Evolutionary conservation across 2,113 vertebrate genomes (phyloP).

Genomic region (Glaucidium brasilianum): DNA sequence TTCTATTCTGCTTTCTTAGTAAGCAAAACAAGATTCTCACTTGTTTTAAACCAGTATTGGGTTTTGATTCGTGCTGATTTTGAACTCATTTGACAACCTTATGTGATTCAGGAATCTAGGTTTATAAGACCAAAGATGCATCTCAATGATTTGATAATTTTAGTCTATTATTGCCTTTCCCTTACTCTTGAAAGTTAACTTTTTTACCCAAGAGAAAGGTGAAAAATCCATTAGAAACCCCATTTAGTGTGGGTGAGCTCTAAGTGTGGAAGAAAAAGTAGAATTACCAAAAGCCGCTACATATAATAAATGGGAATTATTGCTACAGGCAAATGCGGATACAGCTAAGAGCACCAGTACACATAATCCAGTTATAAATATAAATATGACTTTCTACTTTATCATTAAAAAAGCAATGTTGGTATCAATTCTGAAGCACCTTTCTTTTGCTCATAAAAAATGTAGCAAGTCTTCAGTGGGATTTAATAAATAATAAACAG

Average conservation of each 20-base stretch:
- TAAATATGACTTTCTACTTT: constrained; percentile 55
- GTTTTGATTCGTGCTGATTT: neutral
- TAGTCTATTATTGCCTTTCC: neutral
- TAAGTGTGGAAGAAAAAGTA: neutral
- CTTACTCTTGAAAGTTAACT: constrained; percentile 1
- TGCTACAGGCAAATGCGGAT: constrained; percentile 14
- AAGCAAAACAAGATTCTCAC: neutral
- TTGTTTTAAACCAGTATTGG: neutral
- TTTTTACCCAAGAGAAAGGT: constrained; percentile 29
- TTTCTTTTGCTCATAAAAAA: constrained; percentile 58
- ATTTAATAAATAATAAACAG: constrained; percentile 69
- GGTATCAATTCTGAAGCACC: constrained; percentile 57
- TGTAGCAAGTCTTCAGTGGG: constrained; percentile 38
- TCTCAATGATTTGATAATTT: neutral
- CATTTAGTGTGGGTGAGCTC: neutral
- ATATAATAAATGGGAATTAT: constrained; percentile 59
- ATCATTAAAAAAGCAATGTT: constrained; percentile 50
- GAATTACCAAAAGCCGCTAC: constrained; percentile 42
- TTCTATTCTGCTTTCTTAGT: neutral
- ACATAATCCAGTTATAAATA: constrained; percentile 61
- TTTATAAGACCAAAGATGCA: neutral
- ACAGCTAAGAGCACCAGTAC: constrained; percentile 22
- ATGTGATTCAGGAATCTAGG: neutral
- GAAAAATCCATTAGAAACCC: constrained; percentile 44
- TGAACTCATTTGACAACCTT: neutral